Evolutionary conservation across 2,797 vertebrate genomes (phyloP), one percentile per base, ranked within the genome.

Genomic region (Hydrocynus forskahlii): DNA sequence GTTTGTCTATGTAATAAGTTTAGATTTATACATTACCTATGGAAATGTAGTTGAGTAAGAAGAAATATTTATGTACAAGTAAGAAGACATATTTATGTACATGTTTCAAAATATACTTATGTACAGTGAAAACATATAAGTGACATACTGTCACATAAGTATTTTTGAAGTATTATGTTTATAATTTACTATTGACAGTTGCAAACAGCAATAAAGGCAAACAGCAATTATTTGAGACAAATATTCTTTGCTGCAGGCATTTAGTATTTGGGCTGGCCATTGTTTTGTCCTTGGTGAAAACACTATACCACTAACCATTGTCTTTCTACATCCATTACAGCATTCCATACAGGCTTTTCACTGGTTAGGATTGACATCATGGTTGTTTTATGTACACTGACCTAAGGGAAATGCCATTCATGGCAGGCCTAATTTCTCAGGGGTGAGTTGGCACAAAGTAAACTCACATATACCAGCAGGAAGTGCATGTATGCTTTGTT

Each of bases 401-500:
- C 81, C 74, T 83, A 76, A 76, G 66, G 76, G 66, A 83, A 87
- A 76, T 80, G 68, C 35, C 80, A 79, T 86, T 75, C 48, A 80
- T 60, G 52, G 75, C 74, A 29, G 71, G 71, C n/a, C 43, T 21
- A 23, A 66, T 81, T 86, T 87, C 35, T 69, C 76, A 81, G 78
- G 80, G 82, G 62, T 84, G 81, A 87, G 70, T 79, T 85, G 54
- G 76, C 78, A 85, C 74, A 86, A 83, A 80, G 71, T 43, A 78
- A 67, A 75, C 59, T 19, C 71, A 69, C 66, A 78, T 76, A 67
- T 71, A 72, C 59, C 55, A 67, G 83, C 64, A 75, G 74, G 57
- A 83, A 71, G 62, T 69, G 68, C 48, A 66, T 60, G 54, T 35
- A 52, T 25, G 60, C 2, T 70, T 79, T 79, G 74, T 83, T 59